These are phyloP conservation scores for Psilopogon haemacephalus DNA, from an alignment of 2,113 vertebrate genomes.

Conservation along the genomic window DNA sequence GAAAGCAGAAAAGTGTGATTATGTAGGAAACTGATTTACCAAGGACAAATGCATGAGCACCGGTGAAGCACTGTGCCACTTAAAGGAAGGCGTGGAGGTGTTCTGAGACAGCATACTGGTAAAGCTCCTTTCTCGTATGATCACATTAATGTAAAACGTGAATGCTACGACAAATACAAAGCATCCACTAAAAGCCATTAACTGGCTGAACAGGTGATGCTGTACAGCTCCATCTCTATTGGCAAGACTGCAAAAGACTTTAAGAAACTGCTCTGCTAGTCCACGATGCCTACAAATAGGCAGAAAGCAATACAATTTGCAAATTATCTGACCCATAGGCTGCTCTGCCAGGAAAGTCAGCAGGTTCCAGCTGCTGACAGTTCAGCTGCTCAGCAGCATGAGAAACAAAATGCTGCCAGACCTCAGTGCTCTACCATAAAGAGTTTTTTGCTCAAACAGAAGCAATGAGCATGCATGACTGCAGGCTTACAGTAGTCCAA, in stretches of 20 bases:
- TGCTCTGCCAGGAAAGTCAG: background rate
- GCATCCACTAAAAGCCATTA: background rate
- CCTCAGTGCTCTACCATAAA: background rate
- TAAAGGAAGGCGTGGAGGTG: background rate
- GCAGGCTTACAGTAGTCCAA: background rate
- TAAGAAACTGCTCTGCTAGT: background rate
- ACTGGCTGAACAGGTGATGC: background rate
- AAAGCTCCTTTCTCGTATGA: background rate
- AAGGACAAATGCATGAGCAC: background rate
- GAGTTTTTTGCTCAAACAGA: background rate
- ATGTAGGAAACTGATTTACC: slow-evolving; percentile 12
- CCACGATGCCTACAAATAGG: background rate
- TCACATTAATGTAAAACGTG: background rate
- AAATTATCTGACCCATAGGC: background rate
- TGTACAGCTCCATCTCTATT: background rate
- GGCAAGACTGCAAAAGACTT: background rate
- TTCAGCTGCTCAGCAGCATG: background rate
- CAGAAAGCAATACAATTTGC: background rate
- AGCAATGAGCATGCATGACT: background rate
- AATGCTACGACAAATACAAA: background rate
- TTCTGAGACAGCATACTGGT: background rate
- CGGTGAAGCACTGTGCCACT: background rate
- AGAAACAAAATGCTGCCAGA: background rate
- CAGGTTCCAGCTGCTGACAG: slow-evolving; percentile 4
- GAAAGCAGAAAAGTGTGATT: background rate